Percentiles rank a stretch among this genome's conserved stretches.
phyloP scores from a whole-genome alignment of 2,797 vertebrate species.

The Myotis pilosus region DNA sequence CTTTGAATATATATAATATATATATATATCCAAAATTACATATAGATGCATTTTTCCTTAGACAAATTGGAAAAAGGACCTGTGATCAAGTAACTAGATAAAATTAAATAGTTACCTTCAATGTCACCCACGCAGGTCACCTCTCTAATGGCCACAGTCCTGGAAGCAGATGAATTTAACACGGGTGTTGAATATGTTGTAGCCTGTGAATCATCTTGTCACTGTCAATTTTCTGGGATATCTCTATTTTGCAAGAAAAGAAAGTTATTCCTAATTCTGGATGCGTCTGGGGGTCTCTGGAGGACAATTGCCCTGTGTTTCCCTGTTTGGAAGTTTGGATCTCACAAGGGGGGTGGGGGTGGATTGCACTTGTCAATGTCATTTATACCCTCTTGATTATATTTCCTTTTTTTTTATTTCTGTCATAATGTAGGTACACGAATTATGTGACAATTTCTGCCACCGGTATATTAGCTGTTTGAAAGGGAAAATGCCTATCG shows the following conservation, averaged over 20 bases:
- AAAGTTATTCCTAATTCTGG: constrained; percentile 90
- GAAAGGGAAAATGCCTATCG: constrained; percentile 99
- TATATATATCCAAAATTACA: neutral
- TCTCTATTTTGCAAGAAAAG: constrained; percentile 94
- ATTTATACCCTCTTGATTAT: constrained; percentile 84
- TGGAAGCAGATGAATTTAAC: constrained; percentile 95
- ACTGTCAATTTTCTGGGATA: constrained; percentile 98
- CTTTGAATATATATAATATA: constrained; percentile 18
- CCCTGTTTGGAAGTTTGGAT: constrained; percentile 86
- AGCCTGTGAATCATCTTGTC: constrained; percentile 97
- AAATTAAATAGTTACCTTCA: constrained; percentile 96
- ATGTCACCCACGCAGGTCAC: constrained; percentile 93
- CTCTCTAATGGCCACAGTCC: constrained; percentile 92
- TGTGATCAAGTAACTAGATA: constrained; percentile 89
- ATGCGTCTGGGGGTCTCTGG: constrained; percentile 85
- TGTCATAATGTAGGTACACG: constrained; percentile 92
- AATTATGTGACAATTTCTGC: constrained; percentile 99
- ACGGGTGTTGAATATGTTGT: constrained; percentile 96
- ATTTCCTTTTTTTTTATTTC: constrained; percentile 80
- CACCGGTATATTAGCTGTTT: constrained; percentile 99
- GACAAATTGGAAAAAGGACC: constrained; percentile 77
- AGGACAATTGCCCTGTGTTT: constrained; percentile 85
- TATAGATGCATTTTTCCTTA: constrained; percentile 49
- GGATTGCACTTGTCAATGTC: constrained; percentile 88
- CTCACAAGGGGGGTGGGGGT: constrained; percentile 81